These are phyloP conservation scores for Pachycephus smyrnensis DNA, from an alignment of 2,888 invertebrate species.

Conservation along the genomic window DNA sequence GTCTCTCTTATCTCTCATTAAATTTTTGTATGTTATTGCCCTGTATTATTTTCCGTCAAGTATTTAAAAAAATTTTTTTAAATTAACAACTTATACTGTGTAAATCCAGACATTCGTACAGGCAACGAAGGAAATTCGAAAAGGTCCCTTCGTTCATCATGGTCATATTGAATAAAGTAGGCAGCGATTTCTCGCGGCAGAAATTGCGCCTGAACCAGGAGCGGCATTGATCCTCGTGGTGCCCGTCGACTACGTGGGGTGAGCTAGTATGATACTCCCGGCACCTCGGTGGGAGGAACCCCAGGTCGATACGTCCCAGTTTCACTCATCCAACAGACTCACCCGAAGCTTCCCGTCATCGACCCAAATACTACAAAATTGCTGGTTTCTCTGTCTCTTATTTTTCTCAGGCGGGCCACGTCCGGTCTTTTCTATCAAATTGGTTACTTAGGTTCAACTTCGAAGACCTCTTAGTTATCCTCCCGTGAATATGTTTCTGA, in stretches of 20 bases:
- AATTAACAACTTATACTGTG: background rate
- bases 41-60: background rate
- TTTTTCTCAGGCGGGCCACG: background rate
- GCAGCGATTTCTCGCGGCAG: background rate
- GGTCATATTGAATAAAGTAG: background rate
- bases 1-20: background rate
- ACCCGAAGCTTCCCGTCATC: slow-evolving; percentile 37
- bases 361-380: slow-evolving; percentile 26
- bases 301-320: slow-evolving; percentile 44
- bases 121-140: background rate
- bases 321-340: slow-evolving; percentile 27
- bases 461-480: background rate
- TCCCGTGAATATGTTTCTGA: background rate
- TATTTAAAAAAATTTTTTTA: too few species aligned
- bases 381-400: background rate
- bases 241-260: background rate
- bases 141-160: background rate
- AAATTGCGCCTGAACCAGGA: slow-evolving; percentile 8
- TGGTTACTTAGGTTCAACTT: background rate
- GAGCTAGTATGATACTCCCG: background rate
- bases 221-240: slow-evolving; percentile 3
- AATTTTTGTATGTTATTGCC: background rate
- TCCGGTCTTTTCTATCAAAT: background rate
- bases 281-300: background rate
- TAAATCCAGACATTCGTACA: background rate